Evolutionary conservation across 2,797 vertebrate species (phyloP).

Genomic region (Pachyuromys duprasi): DNA sequence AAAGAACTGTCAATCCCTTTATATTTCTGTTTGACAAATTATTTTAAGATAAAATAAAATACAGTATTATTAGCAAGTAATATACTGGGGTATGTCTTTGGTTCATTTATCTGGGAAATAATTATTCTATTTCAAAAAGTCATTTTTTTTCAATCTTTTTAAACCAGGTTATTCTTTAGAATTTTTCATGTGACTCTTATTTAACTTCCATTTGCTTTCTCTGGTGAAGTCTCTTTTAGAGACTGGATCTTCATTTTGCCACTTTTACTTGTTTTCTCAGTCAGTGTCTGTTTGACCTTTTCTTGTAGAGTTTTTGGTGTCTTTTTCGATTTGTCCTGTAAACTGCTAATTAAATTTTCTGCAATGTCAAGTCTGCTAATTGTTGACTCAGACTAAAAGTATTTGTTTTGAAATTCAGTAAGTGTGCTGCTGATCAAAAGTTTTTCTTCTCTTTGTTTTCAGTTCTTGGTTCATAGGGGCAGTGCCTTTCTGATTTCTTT

Average conservation of each 20-base stretch:
- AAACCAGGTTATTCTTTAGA: not conserved
- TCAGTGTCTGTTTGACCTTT: conserved; percentile 10
- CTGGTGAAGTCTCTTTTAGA: not conserved
- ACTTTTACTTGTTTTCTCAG: conserved; percentile 50
- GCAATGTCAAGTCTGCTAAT: conserved; percentile 61
- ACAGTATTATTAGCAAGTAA: not conserved
- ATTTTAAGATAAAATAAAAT: not conserved
- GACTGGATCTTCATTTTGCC: not conserved
- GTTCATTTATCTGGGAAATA: not conserved
- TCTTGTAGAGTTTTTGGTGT: not conserved
- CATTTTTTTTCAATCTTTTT: not conserved
- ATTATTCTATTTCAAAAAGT: conserved; percentile 1
- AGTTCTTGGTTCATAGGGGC: not conserved
- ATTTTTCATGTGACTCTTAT: not conserved
- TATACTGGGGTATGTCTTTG: not conserved
- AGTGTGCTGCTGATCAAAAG: conserved; percentile 10
- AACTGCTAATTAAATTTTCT: conserved; percentile 73
- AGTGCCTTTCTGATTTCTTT: not conserved
- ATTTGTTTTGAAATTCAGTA: conserved; percentile 55
- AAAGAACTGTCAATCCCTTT: not conserved
- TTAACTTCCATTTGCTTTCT: not conserved
- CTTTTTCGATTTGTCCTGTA: conserved; percentile 20
- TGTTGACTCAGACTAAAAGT: conserved; percentile 57
- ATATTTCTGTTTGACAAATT: not conserved
- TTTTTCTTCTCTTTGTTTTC: conserved; percentile 47